Evolutionary conservation across 2,113 vertebrate species (phyloP).

Genomic region (Alethe castanea): DNA sequence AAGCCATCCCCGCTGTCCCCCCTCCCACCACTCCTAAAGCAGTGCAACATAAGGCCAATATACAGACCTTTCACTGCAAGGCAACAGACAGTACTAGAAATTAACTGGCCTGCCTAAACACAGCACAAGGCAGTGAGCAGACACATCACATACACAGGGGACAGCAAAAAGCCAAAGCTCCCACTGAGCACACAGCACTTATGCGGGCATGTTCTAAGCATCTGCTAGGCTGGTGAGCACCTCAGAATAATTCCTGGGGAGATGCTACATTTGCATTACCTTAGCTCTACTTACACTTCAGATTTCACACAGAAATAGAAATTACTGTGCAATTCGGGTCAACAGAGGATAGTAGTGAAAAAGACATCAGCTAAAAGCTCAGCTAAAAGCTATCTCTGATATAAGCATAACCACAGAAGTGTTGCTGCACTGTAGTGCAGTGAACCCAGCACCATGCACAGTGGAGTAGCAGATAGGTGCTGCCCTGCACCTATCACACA

Average conservation of each 20-base stretch:
- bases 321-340: not conserved
- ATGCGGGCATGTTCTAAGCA: not conserved
- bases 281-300: not conserved
- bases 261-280: not conserved
- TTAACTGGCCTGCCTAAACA: too few species aligned
- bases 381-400: not conserved
- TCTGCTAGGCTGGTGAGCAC: not conserved
- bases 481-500: not conserved
- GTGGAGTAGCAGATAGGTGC: not conserved
- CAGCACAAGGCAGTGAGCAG: not conserved
- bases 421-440: not conserved
- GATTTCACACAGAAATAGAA: not conserved
- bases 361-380: not conserved
- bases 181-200: not conserved
- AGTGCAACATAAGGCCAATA: fast-evolving
- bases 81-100: not conserved
- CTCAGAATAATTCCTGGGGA: not conserved
- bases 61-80: not conserved
- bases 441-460: not conserved
- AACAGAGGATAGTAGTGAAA: not conserved
- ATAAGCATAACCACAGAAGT: not conserved
- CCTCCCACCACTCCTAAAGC: not conserved
- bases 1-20: not conserved
- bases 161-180: not conserved
- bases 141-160: not conserved